Percentiles rank a stretch among this genome's conserved stretches.
These are phyloP conservation scores for Ormyrus labotus DNA, from an alignment of 2,888 invertebrate species.

Conservation along the genomic window DNA sequence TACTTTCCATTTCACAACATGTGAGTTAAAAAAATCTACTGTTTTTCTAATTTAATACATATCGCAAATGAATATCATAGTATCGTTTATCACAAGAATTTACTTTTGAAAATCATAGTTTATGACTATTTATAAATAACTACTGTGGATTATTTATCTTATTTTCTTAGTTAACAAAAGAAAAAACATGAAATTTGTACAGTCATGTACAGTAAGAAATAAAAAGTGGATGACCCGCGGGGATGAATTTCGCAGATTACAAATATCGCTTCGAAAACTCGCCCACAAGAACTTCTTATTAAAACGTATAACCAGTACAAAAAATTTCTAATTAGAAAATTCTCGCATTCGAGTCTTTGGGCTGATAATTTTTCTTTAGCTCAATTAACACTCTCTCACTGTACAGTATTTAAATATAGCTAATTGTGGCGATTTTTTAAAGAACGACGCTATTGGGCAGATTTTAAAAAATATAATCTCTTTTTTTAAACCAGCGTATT, in stretches of 20 bases:
- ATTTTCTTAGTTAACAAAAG: not conserved
- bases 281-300: conserved; percentile 32
- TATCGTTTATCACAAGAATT: too few relatives aligned
- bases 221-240: conserved; percentile 20
- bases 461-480: conserved; percentile 10
- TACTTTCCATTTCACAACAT: too few relatives aligned
- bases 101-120: too few relatives aligned
- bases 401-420: conserved; percentile 63
- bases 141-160: too few relatives aligned
- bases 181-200: conserved; percentile 19
- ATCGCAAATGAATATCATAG: too few relatives aligned
- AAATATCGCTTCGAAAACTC: conserved; percentile 26
- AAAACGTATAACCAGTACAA: conserved; percentile 15
- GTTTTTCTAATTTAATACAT: too few relatives aligned
- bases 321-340: conserved; percentile 26
- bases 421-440: conserved; percentile 25
- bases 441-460: not conserved
- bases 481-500: not conserved
- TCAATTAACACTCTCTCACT: conserved; percentile 55
- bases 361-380: conserved; percentile 32
- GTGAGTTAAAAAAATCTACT: too few relatives aligned
- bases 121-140: too few relatives aligned
- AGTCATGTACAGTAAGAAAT: conserved; percentile 8
- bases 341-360: conserved; percentile 31
- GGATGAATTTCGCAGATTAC: conserved; percentile 26